A percentile compares a stretch with the other conserved stretches of the same genome.
Conservation (phyloP, 2,797 vertebrate genomes). For the Urophycis tenuis region DNA sequence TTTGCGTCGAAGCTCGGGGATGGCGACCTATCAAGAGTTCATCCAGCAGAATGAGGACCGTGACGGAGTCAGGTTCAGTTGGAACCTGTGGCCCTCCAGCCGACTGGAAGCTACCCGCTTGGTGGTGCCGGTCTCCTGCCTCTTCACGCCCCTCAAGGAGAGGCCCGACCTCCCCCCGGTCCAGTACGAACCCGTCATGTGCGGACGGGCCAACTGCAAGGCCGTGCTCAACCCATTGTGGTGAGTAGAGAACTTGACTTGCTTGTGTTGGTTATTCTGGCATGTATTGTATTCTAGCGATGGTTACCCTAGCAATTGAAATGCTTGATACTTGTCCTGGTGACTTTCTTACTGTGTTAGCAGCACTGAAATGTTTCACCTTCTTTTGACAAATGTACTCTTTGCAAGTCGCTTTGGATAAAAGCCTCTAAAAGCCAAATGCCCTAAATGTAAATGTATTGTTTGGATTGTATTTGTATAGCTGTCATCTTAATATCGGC, state of each 20-base stretch:
- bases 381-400: no score
- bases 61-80: constrained; percentile 95
- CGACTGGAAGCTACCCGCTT: constrained; percentile 90
- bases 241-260: constrained; percentile 64
- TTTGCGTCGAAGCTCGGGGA: constrained; percentile 49
- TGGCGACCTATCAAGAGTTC: constrained; percentile 94
- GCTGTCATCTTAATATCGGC: neutral
- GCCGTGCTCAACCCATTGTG: constrained; percentile 95
- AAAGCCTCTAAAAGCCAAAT: no score
- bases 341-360: no score
- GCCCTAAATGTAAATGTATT: no score
- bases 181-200: constrained; percentile 95
- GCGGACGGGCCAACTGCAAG: constrained; percentile 87
- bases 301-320: no score
- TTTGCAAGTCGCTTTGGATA: no score
- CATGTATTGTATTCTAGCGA: no score
- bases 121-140: constrained; percentile 91
- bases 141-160: constrained; percentile 91
- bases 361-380: no score
- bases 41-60: constrained; percentile 97
- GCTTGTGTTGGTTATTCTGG: neutral
- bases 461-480: neutral
- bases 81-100: constrained; percentile 98
- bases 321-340: no score
- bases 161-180: constrained; percentile 85